A percentile compares a stretch with the other conserved stretches of the same genome.
phyloP scores from a whole-genome alignment of 2,797 vertebrate species.

The Sebastes minor region DNA sequence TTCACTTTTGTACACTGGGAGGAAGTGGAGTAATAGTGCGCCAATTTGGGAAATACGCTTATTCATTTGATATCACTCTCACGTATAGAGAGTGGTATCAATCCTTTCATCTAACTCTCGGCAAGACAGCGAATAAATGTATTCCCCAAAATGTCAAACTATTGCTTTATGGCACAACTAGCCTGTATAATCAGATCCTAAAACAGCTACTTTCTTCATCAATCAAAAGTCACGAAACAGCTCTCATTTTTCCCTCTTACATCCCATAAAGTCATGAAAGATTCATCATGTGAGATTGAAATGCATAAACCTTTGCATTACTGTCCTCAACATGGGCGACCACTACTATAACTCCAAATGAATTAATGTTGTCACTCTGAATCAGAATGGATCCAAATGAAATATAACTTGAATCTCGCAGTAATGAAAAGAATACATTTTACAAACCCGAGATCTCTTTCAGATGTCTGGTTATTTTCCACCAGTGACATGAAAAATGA shows the following conservation, averaged over 20 bases:
- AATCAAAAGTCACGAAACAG: slow-evolving; percentile 23
- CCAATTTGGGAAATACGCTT: not conserved
- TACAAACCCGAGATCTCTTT: not conserved
- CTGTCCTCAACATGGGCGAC: slow-evolving; percentile 30
- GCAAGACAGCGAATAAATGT: not conserved
- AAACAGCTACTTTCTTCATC: slow-evolving; percentile 3
- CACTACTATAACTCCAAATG: slow-evolving; percentile 33
- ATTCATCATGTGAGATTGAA: slow-evolving; percentile 63
- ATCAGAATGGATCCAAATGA: slow-evolving; percentile 34
- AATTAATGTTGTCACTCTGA: slow-evolving; percentile 41
- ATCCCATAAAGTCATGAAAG: slow-evolving; percentile 55
- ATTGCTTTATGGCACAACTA: not conserved
- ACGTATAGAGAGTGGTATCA: not conserved
- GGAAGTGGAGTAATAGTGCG: not conserved
- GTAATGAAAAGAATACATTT: slow-evolving; percentile 22
- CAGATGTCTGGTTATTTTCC: slow-evolving; percentile 8
- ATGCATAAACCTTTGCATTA: slow-evolving; percentile 56
- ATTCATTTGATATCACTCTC: too few relatives aligned
- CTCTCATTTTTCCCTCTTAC: slow-evolving; percentile 32
- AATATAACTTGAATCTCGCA: slow-evolving; percentile 20
- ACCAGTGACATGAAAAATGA: slow-evolving; percentile 9
- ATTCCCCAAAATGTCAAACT: not conserved
- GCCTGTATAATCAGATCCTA: not conserved
- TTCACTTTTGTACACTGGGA: too few relatives aligned
- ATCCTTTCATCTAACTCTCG: not conserved